Percentiles rank a stretch among this genome's conserved stretches.
These are phyloP conservation scores for Oreochromis grahami DNA, from an alignment of 2,797 vertebrate genomes.

Conservation along the genomic window DNA sequence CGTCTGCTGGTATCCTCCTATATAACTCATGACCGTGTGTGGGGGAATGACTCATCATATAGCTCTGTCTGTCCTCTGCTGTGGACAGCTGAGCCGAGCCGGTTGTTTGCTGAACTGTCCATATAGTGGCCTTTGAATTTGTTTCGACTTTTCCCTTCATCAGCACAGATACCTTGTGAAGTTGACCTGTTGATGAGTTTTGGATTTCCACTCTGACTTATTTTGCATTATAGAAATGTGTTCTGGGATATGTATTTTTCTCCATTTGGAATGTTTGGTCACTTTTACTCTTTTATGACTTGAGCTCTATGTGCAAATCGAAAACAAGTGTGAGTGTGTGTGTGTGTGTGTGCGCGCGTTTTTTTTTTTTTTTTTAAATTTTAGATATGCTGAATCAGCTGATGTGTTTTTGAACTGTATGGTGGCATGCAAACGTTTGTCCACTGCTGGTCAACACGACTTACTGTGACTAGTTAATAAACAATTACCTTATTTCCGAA, in stretches of 20 bases:
- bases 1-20: constrained; percentile 37
- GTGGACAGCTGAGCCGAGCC: not conserved
- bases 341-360: fast-evolving
- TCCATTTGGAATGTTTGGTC: constrained; percentile 60
- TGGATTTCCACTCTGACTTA: constrained; percentile 54
- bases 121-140: constrained; percentile 60
- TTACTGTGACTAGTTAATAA: not conserved
- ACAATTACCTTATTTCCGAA: not conserved
- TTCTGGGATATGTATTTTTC: constrained; percentile 62
- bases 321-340: not conserved
- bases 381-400: constrained; percentile 65
- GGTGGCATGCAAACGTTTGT: not conserved
- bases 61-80: constrained; percentile 27
- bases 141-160: constrained; percentile 23
- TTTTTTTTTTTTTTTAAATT: not conserved
- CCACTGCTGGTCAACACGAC: not conserved
- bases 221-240: constrained; percentile 70
- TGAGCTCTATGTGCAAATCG: constrained; percentile 64
- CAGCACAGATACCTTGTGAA: constrained; percentile 15
- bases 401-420: constrained; percentile 69
- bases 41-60: constrained; percentile 25
- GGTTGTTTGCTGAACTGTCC: constrained; percentile 30
- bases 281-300: constrained; percentile 65
- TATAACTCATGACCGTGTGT: constrained; percentile 19
- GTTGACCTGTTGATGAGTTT: constrained; percentile 26